phyloP scores from a whole-genome alignment of 2,888 invertebrate species.

The Drosophila anomalata region DNA sequence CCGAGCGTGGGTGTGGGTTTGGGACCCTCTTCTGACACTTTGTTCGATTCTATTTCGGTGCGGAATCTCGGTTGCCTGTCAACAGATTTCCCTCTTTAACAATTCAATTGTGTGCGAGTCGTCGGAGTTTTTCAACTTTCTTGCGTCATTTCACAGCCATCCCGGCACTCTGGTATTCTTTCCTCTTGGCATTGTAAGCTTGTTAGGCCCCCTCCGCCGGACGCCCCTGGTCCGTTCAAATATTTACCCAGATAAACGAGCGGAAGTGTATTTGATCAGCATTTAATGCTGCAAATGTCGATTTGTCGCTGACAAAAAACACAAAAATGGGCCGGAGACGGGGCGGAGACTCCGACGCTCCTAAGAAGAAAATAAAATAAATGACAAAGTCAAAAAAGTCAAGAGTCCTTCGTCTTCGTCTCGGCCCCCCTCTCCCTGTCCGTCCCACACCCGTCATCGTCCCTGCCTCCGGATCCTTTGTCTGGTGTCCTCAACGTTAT shows the following conservation, averaged over 20 bases:
- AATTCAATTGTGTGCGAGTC: slow-evolving; percentile 52
- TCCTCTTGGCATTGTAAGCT: slow-evolving; percentile 53
- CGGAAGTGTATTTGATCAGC: slow-evolving; percentile 75
- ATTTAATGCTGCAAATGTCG: slow-evolving; percentile 69
- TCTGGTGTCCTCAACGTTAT: slow-evolving; percentile 35
- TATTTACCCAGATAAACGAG: slow-evolving; percentile 80
- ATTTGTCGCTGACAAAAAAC: slow-evolving; percentile 52
- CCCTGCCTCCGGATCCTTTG: slow-evolving; percentile 9
- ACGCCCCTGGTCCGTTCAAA: slow-evolving; percentile 58
- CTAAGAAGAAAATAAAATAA: slow-evolving; percentile 24
- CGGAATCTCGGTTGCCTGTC: slow-evolving; percentile 29
- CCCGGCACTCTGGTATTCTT: slow-evolving; percentile 19
- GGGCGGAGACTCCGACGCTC: neutral
- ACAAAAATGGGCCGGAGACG: neutral
- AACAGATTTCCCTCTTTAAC: slow-evolving; percentile 55
- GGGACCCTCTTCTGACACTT: slow-evolving; percentile 40
- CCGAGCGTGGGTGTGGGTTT: slow-evolving; percentile 2
- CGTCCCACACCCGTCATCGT: neutral
- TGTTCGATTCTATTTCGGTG: slow-evolving; percentile 35
- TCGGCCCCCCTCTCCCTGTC: neutral
- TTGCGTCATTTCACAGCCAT: slow-evolving; percentile 47
- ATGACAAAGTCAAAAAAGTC: slow-evolving; percentile 35
- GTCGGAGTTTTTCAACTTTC: slow-evolving; percentile 39
- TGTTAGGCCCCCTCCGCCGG: slow-evolving; percentile 53
- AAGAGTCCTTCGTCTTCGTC: slow-evolving; percentile 8